Evolutionary conservation across 2,888 invertebrate species (phyloP), one percentile per base, ranked within the genome.

Genomic region (Lasioglossum pauxillum): DNA sequence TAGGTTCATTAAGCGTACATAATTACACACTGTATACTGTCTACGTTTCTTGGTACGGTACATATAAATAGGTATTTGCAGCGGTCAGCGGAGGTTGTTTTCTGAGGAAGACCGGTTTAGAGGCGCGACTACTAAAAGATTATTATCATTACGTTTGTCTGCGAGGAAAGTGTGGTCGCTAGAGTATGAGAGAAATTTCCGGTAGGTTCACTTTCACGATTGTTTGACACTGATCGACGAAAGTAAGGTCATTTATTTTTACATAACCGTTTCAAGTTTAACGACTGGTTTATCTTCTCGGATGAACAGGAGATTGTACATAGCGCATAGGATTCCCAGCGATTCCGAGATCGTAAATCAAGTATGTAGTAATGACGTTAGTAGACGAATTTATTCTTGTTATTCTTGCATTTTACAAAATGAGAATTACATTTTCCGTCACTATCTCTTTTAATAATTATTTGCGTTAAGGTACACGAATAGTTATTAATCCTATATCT

Each of bases 131-230:
- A 81, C 85, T 82, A 83, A 73, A 80, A 82, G 85, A 89, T 91
- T 88, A 90, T 85, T 79, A 88, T 86, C 82, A 89, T 89, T 87
- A 86, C 80, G 84, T 73, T 81, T 78, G 72, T 84, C 87, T 69
- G 81, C 76, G 31, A 78, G 75, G 78, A 72, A 69, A 69, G 69
- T 41, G 38, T 5, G 38, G 69, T 23, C 19, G 69, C 69, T n/a
- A 69, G 23, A 41, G 73, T 83, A 84, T 81, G 87, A 88, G 90
- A 88, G 85, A 91, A 91, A 90, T 86, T 92, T 91, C 87, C 86
- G 71, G 85, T 81, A 85, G 75, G 81, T 80, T 91, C 87, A 69
- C 89, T 91, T 91, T 91, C 83, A 80, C 87, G 71, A 89, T 90
- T 87, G 88, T 76, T 80, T 74, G 81, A 76, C 78, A 82, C 53